Percentiles rank a stretch among this genome's conserved stretches.
Conservation (phyloP, 2,113 vertebrate species). For the Brachirus orientalis region DNA sequence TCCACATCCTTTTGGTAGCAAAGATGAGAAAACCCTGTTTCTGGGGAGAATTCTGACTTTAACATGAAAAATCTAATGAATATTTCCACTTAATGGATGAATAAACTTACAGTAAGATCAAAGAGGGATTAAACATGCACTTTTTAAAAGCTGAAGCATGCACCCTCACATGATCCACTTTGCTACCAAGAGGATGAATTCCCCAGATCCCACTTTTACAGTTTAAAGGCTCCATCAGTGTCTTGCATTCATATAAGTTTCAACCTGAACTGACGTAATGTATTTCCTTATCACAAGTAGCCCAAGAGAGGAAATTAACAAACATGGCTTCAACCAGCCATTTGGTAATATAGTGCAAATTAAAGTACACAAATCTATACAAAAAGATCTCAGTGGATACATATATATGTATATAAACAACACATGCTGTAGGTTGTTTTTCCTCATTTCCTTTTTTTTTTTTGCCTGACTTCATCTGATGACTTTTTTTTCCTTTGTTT, state of each 20-base stretch:
- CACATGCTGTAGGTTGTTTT: constrained; percentile 57
- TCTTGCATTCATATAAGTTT: constrained; percentile 75
- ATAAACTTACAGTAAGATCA: too few relatives aligned
- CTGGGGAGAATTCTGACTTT: background rate
- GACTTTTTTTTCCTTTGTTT: constrained; percentile 43
- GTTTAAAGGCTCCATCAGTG: constrained; percentile 79
- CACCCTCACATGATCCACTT: constrained; percentile 7
- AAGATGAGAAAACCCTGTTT: constrained; percentile 27
- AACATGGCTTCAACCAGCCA: constrained; percentile 55
- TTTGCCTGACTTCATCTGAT: constrained; percentile 28
- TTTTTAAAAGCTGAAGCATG: background rate
- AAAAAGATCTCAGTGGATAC: constrained; percentile 76
- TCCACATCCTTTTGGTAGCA: constrained; percentile 57
- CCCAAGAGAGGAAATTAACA: constrained; percentile 64
- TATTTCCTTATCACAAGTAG: constrained; percentile 74
- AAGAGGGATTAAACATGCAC: background rate
- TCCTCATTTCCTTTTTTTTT: constrained; percentile 31
- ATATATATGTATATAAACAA: constrained; percentile 63
- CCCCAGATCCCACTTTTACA: constrained; percentile 57
- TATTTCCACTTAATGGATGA: background rate
- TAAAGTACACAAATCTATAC: constrained; percentile 78
- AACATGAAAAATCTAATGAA: background rate
- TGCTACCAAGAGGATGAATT: constrained; percentile 59
- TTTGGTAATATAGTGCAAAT: constrained; percentile 83
- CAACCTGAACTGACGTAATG: constrained; percentile 73